Conservation (phyloP, 2,888 invertebrate genomes). For the Phymatocera aterrima region DNA sequence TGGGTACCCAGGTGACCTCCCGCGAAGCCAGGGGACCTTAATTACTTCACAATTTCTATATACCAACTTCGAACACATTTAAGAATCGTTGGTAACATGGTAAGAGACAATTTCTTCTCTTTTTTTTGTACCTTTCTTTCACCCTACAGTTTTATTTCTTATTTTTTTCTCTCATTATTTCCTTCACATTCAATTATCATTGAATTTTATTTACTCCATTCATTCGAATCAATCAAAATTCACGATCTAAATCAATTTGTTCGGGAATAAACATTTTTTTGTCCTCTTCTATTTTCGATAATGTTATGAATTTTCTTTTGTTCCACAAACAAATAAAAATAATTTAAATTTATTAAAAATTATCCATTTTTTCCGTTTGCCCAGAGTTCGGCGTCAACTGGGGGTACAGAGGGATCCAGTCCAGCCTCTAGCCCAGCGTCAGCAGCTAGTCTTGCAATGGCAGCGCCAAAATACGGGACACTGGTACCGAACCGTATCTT, state of each 20-base stretch:
- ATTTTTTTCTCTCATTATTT: not conserved
- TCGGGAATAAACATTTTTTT: not conserved
- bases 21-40: slow-evolving; percentile 62
- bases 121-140: slow-evolving; percentile 20
- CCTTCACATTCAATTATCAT: not conserved
- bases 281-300: not conserved
- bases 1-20: slow-evolving; percentile 66
- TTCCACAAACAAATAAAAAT: slow-evolving; percentile 14
- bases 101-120: slow-evolving; percentile 3
- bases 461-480: slow-evolving; percentile 79
- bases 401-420: slow-evolving; percentile 73
- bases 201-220: not conserved
- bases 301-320: not conserved
- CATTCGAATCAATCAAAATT: not conserved
- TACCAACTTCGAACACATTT: no score
- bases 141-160: not conserved
- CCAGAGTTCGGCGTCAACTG: slow-evolving; percentile 71
- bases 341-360: slow-evolving; percentile 28
- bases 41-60: no score
- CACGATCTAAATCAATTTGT: not conserved
- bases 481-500: slow-evolving; percentile 96
- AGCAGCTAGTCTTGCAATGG: slow-evolving; percentile 70
- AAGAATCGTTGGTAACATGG: slow-evolving; percentile 35
- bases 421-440: slow-evolving; percentile 73
- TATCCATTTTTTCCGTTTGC: slow-evolving; percentile 7